Evolutionary conservation across 1,140 invertebrate species (phyloP), one percentile per base, ranked within the genome.

Genomic region (Cotesia glomerata): DNA sequence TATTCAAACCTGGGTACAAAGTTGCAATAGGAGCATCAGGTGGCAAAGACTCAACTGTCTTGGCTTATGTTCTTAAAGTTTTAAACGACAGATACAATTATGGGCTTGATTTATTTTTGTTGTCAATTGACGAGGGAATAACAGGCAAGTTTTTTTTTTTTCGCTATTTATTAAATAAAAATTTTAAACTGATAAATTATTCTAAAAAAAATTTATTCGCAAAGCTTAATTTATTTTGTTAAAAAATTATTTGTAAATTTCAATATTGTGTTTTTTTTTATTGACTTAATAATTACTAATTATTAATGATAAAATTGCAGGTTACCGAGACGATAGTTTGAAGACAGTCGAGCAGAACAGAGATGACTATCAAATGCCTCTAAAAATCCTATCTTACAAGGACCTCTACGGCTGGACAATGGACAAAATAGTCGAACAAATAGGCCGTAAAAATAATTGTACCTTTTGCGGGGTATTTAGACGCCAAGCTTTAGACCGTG

Each of bases 351-450:
- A 98, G 86, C 91, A 95, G 83, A 99, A 99, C 82, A 89, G 94
- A 78, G 91, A 94, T 78, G 96, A 99, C 84, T 99, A 99, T 89
- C 90, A 92, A 75, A 92, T 99, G 86, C 95, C 97, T 49, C 87
- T 99, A 35, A 98, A 96, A 89, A 97, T 99, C 72, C 88, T 99
- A 4, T 99, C 97, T 0, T 99, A 99, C 84, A 93, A 99, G 90
- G 97, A 99, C 77, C 88, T 99, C 0, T 99, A 99, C 90, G 98
- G 98, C 0, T 99, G 98, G 98, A 99, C 97, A 16, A 99, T 99
- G 98, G 98, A 99, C 90, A 93, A 94, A 80, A 99, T 99, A 85
- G 98, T 99, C 3, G 91, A 93, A 79, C 89, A 95, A 90, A 96
- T 99, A 76, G 98, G 98, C 0, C 90, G 93, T 62, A 98, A 97